These are phyloP conservation scores for Tragelaphus scriptus DNA, from an alignment of 2,113 vertebrate species.

Conservation along the genomic window DNA sequence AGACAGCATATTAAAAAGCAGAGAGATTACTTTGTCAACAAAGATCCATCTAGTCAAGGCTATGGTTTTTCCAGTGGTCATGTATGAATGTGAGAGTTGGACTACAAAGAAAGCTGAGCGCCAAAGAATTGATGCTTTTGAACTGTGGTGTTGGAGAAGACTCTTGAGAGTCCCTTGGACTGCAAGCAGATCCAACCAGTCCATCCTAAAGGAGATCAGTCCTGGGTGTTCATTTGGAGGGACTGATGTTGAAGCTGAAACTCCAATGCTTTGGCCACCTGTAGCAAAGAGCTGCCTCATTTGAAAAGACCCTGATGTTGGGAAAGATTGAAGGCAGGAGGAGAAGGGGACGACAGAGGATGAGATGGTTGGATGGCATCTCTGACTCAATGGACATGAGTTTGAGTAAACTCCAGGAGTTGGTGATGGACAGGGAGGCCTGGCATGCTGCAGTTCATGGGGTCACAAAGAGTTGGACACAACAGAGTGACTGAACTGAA, in stretches of 20 bases:
- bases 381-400: background rate
- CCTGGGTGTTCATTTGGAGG: background rate
- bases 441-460: background rate
- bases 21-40: background rate
- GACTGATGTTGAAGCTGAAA: background rate
- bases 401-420: background rate
- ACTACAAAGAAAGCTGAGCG: background rate
- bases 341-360: background rate
- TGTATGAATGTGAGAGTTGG: background rate
- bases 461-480: accelerated
- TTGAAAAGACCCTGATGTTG: background rate
- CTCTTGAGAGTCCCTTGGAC: background rate
- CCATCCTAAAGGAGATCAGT: background rate
- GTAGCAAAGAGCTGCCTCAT: background rate
- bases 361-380: background rate
- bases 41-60: background rate
- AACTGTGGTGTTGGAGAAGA: background rate
- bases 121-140: accelerated
- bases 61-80: background rate
- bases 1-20: background rate
- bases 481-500: background rate
- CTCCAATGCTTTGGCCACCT: background rate
- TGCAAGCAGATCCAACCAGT: background rate
- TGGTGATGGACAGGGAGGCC: background rate
- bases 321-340: background rate